phyloP scores from a whole-genome alignment of 2,797 vertebrate genomes.

The Channa striata region DNA sequence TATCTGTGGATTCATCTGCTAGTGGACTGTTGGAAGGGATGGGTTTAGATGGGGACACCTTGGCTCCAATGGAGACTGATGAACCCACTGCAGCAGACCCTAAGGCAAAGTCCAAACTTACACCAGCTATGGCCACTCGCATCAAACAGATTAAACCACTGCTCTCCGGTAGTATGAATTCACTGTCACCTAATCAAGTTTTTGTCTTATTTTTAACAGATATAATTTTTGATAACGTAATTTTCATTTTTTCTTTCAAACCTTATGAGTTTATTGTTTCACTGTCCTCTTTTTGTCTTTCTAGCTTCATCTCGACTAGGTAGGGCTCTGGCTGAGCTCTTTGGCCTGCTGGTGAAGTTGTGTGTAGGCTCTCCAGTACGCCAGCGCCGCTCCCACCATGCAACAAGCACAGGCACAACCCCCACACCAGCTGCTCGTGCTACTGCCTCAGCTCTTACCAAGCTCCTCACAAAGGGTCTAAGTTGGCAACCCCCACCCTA shows the following conservation, averaged over 20 bases:
- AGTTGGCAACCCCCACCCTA: conserved; percentile 97
- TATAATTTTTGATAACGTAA: no score
- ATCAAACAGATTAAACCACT: conserved; percentile 98
- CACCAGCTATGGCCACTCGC: conserved; percentile 96
- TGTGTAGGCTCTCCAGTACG: conserved; percentile 97
- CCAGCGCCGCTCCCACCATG: conserved; percentile 94
- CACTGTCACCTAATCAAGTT: neutral
- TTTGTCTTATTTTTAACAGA: no score
- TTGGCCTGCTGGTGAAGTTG: conserved; percentile 94
- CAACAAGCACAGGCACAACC: conserved; percentile 93
- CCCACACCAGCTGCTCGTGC: conserved; percentile 94
- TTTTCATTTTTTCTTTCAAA: neutral
- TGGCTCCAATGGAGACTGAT: conserved; percentile 97
- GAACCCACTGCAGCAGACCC: conserved; percentile 91
- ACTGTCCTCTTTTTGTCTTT: conserved; percentile 18
- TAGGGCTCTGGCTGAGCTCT: conserved; percentile 94
- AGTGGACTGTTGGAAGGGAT: conserved; percentile 94
- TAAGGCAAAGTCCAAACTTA: conserved; percentile 95
- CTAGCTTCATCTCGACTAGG: conserved; percentile 95
- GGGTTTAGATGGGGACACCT: conserved; percentile 91
- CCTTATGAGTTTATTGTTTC: neutral
- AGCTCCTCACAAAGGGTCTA: conserved; percentile 94
- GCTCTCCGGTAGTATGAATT: conserved; percentile 88
- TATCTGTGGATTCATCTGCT: conserved; percentile 87
- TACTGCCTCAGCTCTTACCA: conserved; percentile 95